A percentile compares a stretch with the other conserved stretches of the same genome.
These are phyloP conservation scores for Indicator maculatus DNA, from an alignment of 2,113 vertebrate species.

Conservation along the genomic window DNA sequence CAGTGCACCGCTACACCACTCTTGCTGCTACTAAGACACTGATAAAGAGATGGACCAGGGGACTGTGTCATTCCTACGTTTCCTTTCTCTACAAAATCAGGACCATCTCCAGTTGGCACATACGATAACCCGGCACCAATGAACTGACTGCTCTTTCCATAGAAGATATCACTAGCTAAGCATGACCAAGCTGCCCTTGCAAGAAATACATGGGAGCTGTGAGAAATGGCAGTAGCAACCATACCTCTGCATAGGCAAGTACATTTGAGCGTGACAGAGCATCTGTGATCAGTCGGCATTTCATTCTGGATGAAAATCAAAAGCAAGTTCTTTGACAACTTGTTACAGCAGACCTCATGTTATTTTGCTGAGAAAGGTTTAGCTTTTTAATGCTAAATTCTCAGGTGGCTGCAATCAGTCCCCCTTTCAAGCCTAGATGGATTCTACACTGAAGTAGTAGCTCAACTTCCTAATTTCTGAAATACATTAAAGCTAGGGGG, in stretches of 20 bases:
- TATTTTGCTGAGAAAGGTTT: slow-evolving; percentile 35
- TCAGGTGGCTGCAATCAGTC: neutral
- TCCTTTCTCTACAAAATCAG: neutral
- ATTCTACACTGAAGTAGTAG: neutral
- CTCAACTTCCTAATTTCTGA: neutral
- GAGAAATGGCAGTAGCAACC: neutral
- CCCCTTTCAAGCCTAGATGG: neutral
- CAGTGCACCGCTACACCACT: accelerated
- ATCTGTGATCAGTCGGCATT: neutral
- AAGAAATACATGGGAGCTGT: neutral
- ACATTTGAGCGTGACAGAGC: neutral
- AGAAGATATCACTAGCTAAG: neutral
- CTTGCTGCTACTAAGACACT: neutral
- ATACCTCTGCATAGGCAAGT: neutral
- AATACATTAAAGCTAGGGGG: neutral
- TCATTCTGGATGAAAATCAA: neutral
- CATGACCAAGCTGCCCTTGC: neutral
- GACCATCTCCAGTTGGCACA: neutral
- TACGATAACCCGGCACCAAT: accelerated
- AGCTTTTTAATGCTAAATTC: slow-evolving; percentile 13
- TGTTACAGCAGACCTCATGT: neutral
- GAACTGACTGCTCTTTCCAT: too few species aligned
- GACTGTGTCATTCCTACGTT: accelerated
- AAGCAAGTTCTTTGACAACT: neutral
- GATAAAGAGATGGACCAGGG: accelerated